Conservation (phyloP, 2,888 invertebrate species). For the Drosophila picticornis region DNA sequence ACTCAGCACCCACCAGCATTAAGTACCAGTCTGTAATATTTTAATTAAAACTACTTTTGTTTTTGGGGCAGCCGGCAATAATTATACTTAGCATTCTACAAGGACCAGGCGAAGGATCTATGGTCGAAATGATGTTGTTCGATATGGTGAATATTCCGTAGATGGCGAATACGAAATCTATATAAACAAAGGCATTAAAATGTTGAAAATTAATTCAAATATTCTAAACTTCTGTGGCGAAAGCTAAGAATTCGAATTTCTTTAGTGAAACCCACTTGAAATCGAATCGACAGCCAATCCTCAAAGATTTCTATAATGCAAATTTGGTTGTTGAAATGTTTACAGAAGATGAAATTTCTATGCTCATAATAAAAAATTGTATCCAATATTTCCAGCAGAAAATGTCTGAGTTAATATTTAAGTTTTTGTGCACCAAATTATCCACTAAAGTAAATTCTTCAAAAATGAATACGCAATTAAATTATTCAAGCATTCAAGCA, state of each 20-base stretch:
- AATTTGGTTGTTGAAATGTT: not conserved
- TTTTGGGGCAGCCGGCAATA: conserved; percentile 19
- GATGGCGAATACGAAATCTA: not conserved
- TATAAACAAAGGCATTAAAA: rapidly evolving
- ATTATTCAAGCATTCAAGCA: not conserved
- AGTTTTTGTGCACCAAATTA: not conserved
- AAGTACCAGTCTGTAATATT: conserved; percentile 65
- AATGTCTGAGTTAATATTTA: not conserved
- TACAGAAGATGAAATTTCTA: not conserved
- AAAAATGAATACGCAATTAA: not conserved
- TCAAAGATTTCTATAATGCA: not conserved
- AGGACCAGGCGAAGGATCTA: too few species aligned
- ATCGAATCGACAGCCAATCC: not conserved
- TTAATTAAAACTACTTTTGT: conserved; percentile 71
- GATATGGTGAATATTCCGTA: not conserved
- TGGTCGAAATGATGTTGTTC: not conserved
- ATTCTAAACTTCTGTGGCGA: not conserved
- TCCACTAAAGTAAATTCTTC: not conserved
- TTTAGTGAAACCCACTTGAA: not conserved
- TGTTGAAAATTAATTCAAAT: not conserved
- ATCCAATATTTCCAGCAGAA: too few species aligned
- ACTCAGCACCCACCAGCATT: conserved; percentile 8
- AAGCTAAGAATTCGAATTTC: not conserved
- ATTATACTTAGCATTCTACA: not conserved
- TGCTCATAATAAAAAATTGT: not conserved